These are phyloP conservation scores for Bellardia pandia DNA, from an alignment of 2,888 invertebrate species.

Conservation along the genomic window DNA sequence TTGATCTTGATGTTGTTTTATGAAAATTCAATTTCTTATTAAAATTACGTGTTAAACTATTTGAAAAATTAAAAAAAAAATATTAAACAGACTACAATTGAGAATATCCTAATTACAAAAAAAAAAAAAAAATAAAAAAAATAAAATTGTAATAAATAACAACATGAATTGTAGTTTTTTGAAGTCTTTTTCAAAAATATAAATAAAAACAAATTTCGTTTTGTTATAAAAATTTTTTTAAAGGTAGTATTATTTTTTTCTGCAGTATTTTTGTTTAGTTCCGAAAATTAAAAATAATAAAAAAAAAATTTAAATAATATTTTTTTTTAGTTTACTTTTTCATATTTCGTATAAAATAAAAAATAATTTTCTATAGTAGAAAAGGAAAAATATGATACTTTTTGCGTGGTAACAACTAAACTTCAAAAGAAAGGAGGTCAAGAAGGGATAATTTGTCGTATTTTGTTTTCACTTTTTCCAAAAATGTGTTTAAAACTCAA, in stretches of 20 bases:
- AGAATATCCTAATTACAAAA: slow-evolving; percentile 41
- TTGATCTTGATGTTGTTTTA: slow-evolving; percentile 50
- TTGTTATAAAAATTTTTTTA: slow-evolving; percentile 48
- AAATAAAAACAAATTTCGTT: slow-evolving; percentile 52
- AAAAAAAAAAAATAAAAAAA: slow-evolving; percentile 22
- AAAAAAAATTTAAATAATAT: slow-evolving; percentile 60
- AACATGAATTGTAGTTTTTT: slow-evolving; percentile 42
- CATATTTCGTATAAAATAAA: slow-evolving; percentile 62
- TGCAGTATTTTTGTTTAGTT: slow-evolving; percentile 58
- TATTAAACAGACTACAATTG: slow-evolving; percentile 29
- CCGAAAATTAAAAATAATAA: slow-evolving; percentile 47
- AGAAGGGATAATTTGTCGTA: slow-evolving; percentile 54
- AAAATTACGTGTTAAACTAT: slow-evolving; percentile 17
- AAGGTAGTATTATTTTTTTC: slow-evolving; percentile 54
- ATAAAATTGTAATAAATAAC: slow-evolving; percentile 49
- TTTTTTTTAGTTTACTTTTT: slow-evolving; percentile 42
- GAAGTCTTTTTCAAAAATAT: slow-evolving; percentile 47
- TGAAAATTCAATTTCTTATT: slow-evolving; percentile 45
- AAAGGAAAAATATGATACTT: slow-evolving; percentile 19
- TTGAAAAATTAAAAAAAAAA: slow-evolving; percentile 12
- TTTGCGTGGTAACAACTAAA: slow-evolving; percentile 19
- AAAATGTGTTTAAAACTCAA: slow-evolving; percentile 68
- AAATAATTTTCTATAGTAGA: slow-evolving; percentile 43
- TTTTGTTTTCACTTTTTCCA: slow-evolving; percentile 37
- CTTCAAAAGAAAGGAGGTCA: slow-evolving; percentile 57